Conservation (phyloP, 2,888 invertebrate genomes). For the Boloria selene region DNA sequence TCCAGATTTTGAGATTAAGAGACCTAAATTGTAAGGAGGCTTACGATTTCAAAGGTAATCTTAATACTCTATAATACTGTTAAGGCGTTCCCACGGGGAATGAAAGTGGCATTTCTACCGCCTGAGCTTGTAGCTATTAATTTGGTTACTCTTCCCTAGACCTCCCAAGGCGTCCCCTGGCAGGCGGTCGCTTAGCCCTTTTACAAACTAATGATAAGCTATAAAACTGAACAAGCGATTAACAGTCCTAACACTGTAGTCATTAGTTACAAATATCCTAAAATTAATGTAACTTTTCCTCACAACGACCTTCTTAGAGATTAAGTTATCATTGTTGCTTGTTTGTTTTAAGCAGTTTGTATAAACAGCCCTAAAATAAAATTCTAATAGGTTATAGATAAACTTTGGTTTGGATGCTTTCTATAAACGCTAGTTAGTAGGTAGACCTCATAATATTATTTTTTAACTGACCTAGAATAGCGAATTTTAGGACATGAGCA, state of each 20-base stretch:
- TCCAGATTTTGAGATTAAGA: background rate
- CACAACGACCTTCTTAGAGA: constrained; percentile 29
- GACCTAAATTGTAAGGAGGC: constrained; percentile 10
- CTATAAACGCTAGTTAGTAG: no score
- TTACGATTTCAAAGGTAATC: constrained; percentile 38
- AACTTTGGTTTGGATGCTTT: no score
- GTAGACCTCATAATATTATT: no score
- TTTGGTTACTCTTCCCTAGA: constrained; percentile 55
- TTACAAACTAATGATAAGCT: constrained; percentile 55
- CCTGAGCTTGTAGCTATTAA: constrained; percentile 63
- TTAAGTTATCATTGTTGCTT: constrained; percentile 33
- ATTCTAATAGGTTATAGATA: no score
- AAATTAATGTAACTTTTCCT: constrained; percentile 37
- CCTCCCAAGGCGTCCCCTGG: constrained; percentile 66
- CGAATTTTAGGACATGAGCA: no score
- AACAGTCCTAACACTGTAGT: constrained; percentile 25
- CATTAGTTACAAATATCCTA: constrained; percentile 48
- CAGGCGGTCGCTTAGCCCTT: constrained; percentile 55
- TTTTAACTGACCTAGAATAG: no score
- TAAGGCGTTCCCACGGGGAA: constrained; percentile 43
- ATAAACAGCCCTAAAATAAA: constrained; percentile 25
- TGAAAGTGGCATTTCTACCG: constrained; percentile 34
- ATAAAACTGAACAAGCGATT: constrained; percentile 31
- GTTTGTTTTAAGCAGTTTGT: constrained; percentile 31
- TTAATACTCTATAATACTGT: constrained; percentile 40